Base-by-base conservation (phyloP, 2,888 invertebrate species). In the Meghimatium bilineatum region DNA sequence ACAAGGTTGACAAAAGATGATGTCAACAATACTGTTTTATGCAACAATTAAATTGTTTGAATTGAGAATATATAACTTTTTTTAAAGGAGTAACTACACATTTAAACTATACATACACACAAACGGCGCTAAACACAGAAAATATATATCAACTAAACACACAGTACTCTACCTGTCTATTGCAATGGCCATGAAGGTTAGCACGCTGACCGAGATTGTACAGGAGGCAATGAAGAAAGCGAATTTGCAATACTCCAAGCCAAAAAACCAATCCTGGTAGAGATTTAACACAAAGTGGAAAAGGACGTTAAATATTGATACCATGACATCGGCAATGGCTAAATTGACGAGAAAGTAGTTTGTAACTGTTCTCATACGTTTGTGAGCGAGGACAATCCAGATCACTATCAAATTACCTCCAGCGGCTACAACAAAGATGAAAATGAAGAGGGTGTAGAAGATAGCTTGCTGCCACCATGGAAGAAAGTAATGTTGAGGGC, bases 341-440 rank as follows among this genome's bases (percentile, higher is more conserved):
- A 99, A 95, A 94, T 99, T 99, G 86, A 99, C 98, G 93, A 99
- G 95, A 94, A 99, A 98, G 94, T 98, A 99, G 94, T 99, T 99
- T 85, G 99, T 99, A 87, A 99, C 98, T 29, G 98, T 98, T 87
- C 98, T 95, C 98, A 99, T 99, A 87, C 98, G 95, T 92, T 98
- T 98, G 94, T 99, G 97, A 20, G 97, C 97, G 87, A 99, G 94
- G 17, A 99, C 98, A 91, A 99, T 98, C 98, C 98, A 99, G 91
- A 99, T 97, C 90, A 99, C 99, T 92, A 99, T 98, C 87, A 98
- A 95, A 94, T 99, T 99, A 26, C 99, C 99, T 66, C 97, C 97
- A 76, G 98, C 97, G 74, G 98, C 97, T 88, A 98, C 97, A 87
- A 97, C 95, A 88, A 98, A 97, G 96, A 98, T 98, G n/a, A 96